These are phyloP conservation scores for Augochlora pura DNA, from an alignment of 1,140 invertebrate species.

Conservation along the genomic window DNA sequence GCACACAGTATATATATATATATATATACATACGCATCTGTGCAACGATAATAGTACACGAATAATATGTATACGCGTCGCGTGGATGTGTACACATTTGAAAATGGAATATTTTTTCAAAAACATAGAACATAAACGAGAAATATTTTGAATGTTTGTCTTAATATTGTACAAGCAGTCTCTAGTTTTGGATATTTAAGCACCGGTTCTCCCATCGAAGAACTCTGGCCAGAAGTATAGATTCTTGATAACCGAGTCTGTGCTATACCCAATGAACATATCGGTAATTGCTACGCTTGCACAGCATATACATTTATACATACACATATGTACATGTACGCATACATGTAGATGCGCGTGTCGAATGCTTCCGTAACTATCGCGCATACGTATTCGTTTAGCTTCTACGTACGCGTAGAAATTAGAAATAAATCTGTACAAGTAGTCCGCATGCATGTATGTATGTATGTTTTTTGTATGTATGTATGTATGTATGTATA, in stretches of 20 bases:
- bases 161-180: conserved; percentile 16
- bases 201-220: conserved; percentile 3
- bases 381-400: no score
- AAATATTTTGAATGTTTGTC: not conserved
- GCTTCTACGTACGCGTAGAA: no score
- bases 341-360: not conserved
- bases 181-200: conserved; percentile 16
- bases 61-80: no score
- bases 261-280: conserved; percentile 2
- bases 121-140: not conserved
- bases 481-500: conserved; percentile 31
- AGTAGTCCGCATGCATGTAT: no score
- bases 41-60: no score
- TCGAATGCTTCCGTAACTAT: no score
- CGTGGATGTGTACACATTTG: not conserved
- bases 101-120: conserved; percentile 12
- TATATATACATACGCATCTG: no score
- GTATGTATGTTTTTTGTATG: conserved; percentile 9
- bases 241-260: conserved; percentile 12
- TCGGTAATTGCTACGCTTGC: conserved; percentile 1
- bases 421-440: no score
- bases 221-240: not conserved
- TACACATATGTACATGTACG: conserved; percentile 37
- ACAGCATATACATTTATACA: conserved; percentile 38
- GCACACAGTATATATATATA: no score